Evolutionary conservation across 1,140 invertebrate genomes (phyloP).

Genomic region (Berghia stephanieae): DNA sequence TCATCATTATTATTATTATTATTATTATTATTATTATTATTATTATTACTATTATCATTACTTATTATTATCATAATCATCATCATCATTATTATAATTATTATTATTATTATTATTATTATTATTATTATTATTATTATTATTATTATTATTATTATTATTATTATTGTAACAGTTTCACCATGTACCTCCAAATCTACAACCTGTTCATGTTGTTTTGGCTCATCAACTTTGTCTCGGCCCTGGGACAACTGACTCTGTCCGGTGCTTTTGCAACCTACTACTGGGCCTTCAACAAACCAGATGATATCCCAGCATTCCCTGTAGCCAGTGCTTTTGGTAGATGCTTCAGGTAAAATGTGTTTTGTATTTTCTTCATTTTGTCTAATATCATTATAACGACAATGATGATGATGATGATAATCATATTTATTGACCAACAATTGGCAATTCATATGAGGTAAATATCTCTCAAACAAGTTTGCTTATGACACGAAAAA

Average conservation of each 20-base stretch:
- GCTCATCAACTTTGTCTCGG: conserved; percentile 88
- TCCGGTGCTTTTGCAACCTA: conserved; percentile 84
- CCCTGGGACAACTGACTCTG: conserved; percentile 89
- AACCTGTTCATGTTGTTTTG: conserved; percentile 92
- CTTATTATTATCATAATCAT: too few species aligned
- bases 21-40: too few species aligned
- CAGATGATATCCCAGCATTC: conserved; percentile 83
- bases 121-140: conserved; percentile 28
- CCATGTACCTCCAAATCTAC: conserved; percentile 71
- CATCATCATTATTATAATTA: too few species aligned
- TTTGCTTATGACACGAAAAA: too few species aligned
- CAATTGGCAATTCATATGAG: too few species aligned
- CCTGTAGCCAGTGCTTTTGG: conserved; percentile 78
- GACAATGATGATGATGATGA: too few species aligned
- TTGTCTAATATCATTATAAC: too few species aligned
- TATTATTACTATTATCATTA: too few species aligned
- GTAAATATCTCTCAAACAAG: too few species aligned
- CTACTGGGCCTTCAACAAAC: conserved; percentile 91
- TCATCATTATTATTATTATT: too few species aligned
- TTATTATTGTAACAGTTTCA: conserved; percentile 52
- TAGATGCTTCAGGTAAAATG: conserved; percentile 75
- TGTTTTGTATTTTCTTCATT: not conserved
- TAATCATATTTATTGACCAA: too few species aligned
- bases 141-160: not conserved
- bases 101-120: conserved; percentile 22